phyloP scores from a whole-genome alignment of 53 echinoderm and acorn worm genomes.

The Glandiceps talaboti region DNA sequence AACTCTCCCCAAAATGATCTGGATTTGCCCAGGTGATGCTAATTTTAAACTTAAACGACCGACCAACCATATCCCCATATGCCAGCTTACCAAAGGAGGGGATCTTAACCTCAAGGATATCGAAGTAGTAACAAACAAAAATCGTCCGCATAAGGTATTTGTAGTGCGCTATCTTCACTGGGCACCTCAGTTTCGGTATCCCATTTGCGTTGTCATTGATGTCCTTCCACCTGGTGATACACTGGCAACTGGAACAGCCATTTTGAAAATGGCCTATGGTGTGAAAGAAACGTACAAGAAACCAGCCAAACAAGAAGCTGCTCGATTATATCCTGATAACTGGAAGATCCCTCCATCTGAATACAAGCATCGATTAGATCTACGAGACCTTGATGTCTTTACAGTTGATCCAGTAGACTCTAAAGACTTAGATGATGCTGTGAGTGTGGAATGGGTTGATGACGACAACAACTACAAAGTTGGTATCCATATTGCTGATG shows the following conservation, averaged over 20 bases:
- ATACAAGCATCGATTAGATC: constrained; percentile 5
- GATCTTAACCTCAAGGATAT: constrained; percentile 5
- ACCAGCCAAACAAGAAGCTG: constrained; percentile 7
- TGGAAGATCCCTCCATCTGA: constrained; percentile 7
- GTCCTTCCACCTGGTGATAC: constrained; percentile 45
- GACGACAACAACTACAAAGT: constrained; percentile 20
- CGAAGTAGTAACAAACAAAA: constrained; percentile 32
- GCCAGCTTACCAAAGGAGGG: neutral
- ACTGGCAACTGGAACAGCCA: constrained; percentile 25
- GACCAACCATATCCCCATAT: constrained; percentile 2
- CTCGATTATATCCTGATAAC: neutral
- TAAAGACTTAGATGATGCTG: constrained; percentile 64
- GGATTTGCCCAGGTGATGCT: neutral
- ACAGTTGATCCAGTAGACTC: constrained; percentile 71
- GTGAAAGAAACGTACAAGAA: constrained; percentile 46
- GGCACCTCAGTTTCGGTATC: constrained; percentile 45
- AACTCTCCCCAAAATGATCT: constrained; percentile 48
- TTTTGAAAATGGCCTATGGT: constrained; percentile 55
- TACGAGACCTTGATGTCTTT: constrained; percentile 32
- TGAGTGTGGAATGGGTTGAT: constrained; percentile 32
- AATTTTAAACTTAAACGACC: neutral
- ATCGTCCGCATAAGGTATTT: constrained; percentile 65
- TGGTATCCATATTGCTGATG: constrained; percentile 82
- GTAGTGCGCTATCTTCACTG: constrained; percentile 71
- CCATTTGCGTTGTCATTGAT: constrained; percentile 67